Conservation (phyloP, 2,113 vertebrate genomes). For the Copsychus sechellarum region DNA sequence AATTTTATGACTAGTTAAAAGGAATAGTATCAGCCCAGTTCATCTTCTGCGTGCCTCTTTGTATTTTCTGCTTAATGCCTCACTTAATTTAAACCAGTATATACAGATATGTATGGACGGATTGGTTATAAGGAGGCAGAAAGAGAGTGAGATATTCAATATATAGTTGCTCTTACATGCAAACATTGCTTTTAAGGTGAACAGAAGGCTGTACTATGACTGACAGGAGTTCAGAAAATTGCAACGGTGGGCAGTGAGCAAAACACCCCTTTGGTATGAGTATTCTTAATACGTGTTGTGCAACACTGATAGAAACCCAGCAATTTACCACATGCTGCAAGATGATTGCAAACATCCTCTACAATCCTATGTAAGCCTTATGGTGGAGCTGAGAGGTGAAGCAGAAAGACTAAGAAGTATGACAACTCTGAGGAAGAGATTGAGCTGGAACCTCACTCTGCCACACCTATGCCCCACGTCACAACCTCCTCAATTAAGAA, state of each 20-base stretch:
- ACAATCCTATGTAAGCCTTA: background rate
- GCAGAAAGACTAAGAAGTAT: background rate
- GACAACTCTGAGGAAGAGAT: background rate
- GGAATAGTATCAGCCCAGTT: background rate
- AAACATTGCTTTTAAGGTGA: background rate
- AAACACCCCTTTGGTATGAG: background rate
- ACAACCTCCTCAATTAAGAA: background rate
- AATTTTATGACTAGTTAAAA: background rate
- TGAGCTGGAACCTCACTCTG: background rate
- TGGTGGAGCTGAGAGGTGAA: background rate
- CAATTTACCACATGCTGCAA: background rate
- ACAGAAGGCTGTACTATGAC: background rate
- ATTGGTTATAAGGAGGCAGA: background rate
- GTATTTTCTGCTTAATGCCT: background rate
- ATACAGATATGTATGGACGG: background rate
- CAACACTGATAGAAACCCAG: background rate
- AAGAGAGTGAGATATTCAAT: background rate
- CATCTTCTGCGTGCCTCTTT: background rate
- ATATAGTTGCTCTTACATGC: background rate
- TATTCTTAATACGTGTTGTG: background rate
- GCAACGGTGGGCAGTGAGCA: rapidly evolving
- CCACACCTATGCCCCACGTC: rapidly evolving
- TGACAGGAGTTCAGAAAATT: background rate
- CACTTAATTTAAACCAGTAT: background rate
- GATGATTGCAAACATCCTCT: background rate